phyloP scores from a whole-genome alignment of 1,140 invertebrate species.

The Drosophila rufa region DNA sequence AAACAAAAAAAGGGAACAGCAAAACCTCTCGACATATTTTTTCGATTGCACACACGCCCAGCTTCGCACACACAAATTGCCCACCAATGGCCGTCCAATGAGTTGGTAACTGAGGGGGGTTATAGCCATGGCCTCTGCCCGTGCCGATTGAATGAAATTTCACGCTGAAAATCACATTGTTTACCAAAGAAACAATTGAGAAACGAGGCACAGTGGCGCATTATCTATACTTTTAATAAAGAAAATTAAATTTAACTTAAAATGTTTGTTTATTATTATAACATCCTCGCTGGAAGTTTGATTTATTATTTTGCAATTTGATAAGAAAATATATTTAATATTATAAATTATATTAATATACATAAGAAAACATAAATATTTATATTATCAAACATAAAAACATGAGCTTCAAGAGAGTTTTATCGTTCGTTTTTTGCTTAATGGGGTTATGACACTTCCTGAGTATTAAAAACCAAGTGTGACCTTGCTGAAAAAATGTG shows the following conservation, averaged over 20 bases:
- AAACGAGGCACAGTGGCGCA: neutral
- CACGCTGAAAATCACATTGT: constrained; percentile 81
- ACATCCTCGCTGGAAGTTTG: too few species aligned
- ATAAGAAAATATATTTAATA: too few species aligned
- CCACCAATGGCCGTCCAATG: constrained; percentile 45
- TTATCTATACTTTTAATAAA: neutral
- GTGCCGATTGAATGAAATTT: constrained; percentile 77
- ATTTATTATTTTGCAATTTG: too few species aligned
- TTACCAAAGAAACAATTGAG: constrained; percentile 67
- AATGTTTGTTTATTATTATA: too few species aligned
- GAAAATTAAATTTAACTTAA: neutral
- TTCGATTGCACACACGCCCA: constrained; percentile 15
- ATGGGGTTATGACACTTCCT: too few species aligned
- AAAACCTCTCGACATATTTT: constrained; percentile 47
- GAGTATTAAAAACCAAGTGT: too few species aligned
- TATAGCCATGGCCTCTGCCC: constrained; percentile 25
- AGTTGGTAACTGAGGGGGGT: constrained; percentile 20
- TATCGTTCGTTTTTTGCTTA: too few species aligned
- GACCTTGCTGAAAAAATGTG: too few species aligned
- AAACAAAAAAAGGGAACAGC: neutral
- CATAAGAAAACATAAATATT: too few species aligned
- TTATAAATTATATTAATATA: too few species aligned
- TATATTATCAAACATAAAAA: too few species aligned
- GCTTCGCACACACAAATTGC: constrained; percentile 54
- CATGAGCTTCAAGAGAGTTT: too few species aligned